A percentile compares a stretch with the other conserved stretches of the same genome.
Evolutionary conservation across 2,888 invertebrate genomes (phyloP).

Genomic region (Congeria kusceri): DNA sequence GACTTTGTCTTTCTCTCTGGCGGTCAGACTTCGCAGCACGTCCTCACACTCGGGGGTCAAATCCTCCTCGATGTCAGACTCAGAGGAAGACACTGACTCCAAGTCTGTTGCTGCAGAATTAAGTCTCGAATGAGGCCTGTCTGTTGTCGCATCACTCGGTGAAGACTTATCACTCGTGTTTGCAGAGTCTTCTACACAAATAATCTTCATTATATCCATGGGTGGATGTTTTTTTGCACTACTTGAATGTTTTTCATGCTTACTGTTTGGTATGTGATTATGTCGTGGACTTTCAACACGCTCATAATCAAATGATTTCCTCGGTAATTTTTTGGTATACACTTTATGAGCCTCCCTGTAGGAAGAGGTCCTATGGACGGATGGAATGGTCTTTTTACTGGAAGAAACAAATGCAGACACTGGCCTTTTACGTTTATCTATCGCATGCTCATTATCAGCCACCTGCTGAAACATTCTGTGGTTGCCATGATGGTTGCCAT

Average conservation of each 20-base stretch:
- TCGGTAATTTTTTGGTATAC: slow-evolving; percentile 47
- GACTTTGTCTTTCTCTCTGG: slow-evolving; percentile 71
- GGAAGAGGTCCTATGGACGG: slow-evolving; percentile 62
- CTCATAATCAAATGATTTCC: slow-evolving; percentile 48
- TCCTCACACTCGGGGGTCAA: slow-evolving; percentile 59
- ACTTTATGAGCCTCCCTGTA: slow-evolving; percentile 60
- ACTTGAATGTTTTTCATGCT: slow-evolving; percentile 58
- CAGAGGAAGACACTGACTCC: slow-evolving; percentile 53
- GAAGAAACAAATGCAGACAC: slow-evolving; percentile 41
- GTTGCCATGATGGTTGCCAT: slow-evolving; percentile 32
- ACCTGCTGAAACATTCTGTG: slow-evolving; percentile 50
- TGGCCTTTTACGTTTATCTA: slow-evolving; percentile 49
- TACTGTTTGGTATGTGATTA: slow-evolving; percentile 27
- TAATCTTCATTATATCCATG: slow-evolving; percentile 56
- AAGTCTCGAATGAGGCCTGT: background rate
- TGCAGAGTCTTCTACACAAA: slow-evolving; percentile 46
- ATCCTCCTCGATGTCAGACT: slow-evolving; percentile 59
- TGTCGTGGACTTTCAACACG: slow-evolving; percentile 22
- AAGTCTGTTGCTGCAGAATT: slow-evolving; percentile 27
- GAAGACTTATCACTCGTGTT: slow-evolving; percentile 8
- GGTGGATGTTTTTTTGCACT: slow-evolving; percentile 62
- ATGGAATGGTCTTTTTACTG: slow-evolving; percentile 20
- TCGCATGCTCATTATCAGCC: slow-evolving; percentile 29
- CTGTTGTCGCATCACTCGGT: background rate
- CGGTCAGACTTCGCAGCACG: slow-evolving; percentile 60